Percentiles rank a stretch among this genome's conserved stretches.
These are phyloP conservation scores for Halesus radiatus DNA, from an alignment of 1,140 invertebrate genomes.

Conservation along the genomic window DNA sequence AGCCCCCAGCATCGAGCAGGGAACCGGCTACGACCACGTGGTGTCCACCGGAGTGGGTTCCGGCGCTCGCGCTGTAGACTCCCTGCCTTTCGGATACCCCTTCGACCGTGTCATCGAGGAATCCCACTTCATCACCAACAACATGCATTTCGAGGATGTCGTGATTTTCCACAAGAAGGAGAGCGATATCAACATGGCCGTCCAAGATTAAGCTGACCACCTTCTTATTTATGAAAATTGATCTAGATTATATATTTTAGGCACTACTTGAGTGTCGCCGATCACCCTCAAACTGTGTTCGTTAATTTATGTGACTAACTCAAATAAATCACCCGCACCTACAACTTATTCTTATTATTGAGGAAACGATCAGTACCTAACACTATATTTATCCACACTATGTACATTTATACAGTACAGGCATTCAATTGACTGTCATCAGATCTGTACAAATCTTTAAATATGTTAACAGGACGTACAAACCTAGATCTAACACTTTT, in stretches of 20 bases:
- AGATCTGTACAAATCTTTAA: no score
- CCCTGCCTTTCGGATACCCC: slow-evolving; percentile 76
- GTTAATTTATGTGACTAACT: background rate
- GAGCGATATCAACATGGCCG: slow-evolving; percentile 48
- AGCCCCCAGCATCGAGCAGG: slow-evolving; percentile 61
- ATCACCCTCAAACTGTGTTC: background rate
- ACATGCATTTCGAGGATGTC: slow-evolving; percentile 74
- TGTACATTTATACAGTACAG: no score
- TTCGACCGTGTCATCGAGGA: slow-evolving; percentile 75
- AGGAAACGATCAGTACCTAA: no score
- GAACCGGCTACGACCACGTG: slow-evolving; percentile 62
- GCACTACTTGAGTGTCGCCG: background rate
- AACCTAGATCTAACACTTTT: no score
- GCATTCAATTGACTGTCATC: no score
- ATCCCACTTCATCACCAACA: slow-evolving; percentile 66
- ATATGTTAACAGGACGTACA: no score
- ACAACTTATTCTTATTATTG: no score
- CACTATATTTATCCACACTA: no score
- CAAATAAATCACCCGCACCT: slow-evolving; percentile 10
- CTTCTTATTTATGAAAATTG: slow-evolving; percentile 10
- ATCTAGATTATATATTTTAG: background rate
- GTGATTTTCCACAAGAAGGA: slow-evolving; percentile 71
- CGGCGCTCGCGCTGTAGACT: slow-evolving; percentile 69
- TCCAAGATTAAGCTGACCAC: slow-evolving; percentile 19
- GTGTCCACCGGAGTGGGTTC: slow-evolving; percentile 63